phyloP scores from a whole-genome alignment of 2,113 vertebrate species.

The Hyaena hyaena region DNA sequence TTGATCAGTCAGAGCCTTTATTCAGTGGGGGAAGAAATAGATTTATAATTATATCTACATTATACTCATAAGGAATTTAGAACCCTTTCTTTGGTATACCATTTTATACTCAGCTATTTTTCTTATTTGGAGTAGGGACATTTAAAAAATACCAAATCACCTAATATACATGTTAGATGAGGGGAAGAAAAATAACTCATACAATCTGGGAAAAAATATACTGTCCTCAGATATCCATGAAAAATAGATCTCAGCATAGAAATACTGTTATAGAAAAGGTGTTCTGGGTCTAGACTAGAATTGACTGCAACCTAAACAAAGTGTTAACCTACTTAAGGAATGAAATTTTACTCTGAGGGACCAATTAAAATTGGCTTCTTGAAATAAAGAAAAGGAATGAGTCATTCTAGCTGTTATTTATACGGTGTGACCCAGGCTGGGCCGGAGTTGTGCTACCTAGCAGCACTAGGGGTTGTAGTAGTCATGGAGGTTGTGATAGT shows the following conservation, averaged over 20 bases:
- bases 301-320: not conserved
- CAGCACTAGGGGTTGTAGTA: fast-evolving
- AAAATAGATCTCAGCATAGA: not conserved
- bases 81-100: not conserved
- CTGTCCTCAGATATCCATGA: not conserved
- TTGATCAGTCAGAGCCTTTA: not conserved
- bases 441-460: not conserved
- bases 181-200: not conserved
- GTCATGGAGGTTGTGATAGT: not conserved
- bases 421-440: no score
- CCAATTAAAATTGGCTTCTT: not conserved
- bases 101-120: not conserved
- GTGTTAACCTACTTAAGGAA: not conserved
- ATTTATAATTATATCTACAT: not conserved
- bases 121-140: not conserved
- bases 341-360: not conserved
- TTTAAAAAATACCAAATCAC: not conserved
- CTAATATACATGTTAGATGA: not conserved
- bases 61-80: not conserved
- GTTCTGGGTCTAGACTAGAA: not conserved
- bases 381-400: not conserved
- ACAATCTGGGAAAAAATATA: not conserved
- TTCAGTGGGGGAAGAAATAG: not conserved
- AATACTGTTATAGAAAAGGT: not conserved
- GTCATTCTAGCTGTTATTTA: not conserved